phyloP scores from a whole-genome alignment of 30 jellyfish, hydroid and myxozoan genomes.

The Sanderia malayensis region DNA sequence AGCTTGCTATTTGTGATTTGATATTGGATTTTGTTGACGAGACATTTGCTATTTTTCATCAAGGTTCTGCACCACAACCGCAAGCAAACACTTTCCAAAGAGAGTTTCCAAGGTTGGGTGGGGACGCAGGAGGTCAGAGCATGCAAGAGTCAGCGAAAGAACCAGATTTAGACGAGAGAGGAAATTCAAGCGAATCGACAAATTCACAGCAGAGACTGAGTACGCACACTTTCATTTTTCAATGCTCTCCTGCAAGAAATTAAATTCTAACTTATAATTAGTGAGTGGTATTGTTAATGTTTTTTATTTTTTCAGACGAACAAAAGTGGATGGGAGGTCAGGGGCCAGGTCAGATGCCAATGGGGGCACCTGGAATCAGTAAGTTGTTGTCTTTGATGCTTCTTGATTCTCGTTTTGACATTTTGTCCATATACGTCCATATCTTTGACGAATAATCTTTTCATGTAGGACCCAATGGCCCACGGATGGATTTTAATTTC shows the following conservation, averaged over 20 bases:
- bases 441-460: too few relatives aligned
- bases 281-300: too few relatives aligned
- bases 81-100: constrained; percentile 81
- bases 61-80: constrained; percentile 61
- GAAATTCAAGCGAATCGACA: constrained; percentile 72
- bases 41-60: background rate
- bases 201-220: constrained; percentile 68
- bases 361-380: constrained; percentile 61
- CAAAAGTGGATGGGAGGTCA: constrained; percentile 31
- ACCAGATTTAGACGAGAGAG: constrained; percentile 67
- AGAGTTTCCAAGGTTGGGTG: constrained; percentile 97
- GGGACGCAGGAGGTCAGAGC: constrained; percentile 85
- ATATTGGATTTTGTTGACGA: too few relatives aligned
- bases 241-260: too few relatives aligned
- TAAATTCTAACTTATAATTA: too few relatives aligned
- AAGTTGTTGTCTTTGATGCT: constrained; percentile 5
- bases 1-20: too few relatives aligned
- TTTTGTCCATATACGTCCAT: too few relatives aligned
- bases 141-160: constrained; percentile 63
- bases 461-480: constrained; percentile 50
- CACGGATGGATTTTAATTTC: constrained; percentile 47
- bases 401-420: too few relatives aligned
- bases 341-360: constrained; percentile 35
- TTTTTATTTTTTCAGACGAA: constrained; percentile 1
- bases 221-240: background rate